A percentile compares a stretch with the other conserved stretches of the same genome.
Conservation (phyloP, 2,888 invertebrate genomes). For the Chironomus tentans region DNA sequence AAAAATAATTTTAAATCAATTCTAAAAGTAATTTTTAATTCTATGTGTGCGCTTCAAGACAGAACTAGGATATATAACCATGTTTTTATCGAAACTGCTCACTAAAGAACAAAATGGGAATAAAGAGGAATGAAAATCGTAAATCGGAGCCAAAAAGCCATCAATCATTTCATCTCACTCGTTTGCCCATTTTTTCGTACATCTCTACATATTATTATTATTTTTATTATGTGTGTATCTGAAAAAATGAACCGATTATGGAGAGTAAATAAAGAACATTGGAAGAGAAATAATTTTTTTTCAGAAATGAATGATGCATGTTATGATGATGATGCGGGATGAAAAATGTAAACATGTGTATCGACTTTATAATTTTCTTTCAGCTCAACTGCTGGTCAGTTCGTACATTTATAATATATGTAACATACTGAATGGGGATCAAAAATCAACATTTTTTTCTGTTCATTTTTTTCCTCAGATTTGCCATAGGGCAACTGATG, state of each 20-base stretch:
- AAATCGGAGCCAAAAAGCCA: conserved; percentile 8
- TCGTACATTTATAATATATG: not conserved
- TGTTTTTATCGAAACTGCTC: not conserved
- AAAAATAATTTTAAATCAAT: no score
- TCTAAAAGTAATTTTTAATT: no score
- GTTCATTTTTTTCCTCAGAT: not conserved
- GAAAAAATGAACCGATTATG: not conserved
- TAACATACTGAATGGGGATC: not conserved
- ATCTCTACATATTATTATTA: not conserved
- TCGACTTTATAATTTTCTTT: conserved; percentile 2
- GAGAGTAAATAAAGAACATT: not conserved
- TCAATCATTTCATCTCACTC: not conserved
- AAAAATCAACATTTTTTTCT: not conserved
- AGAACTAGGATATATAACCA: not conserved
- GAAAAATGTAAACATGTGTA: conserved; percentile 7
- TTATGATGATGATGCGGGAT: not conserved
- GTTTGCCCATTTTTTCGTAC: not conserved
- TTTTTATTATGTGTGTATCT: no score
- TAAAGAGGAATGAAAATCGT: not conserved
- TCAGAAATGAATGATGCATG: not conserved
- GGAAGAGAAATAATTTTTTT: not conserved
- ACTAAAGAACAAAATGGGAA: not conserved
- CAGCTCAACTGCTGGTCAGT: not conserved
- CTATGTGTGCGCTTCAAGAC: no score
- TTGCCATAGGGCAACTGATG: not conserved